Base-by-base conservation (phyloP, 2,888 invertebrate genomes). In the Andricus curvator region DNA sequence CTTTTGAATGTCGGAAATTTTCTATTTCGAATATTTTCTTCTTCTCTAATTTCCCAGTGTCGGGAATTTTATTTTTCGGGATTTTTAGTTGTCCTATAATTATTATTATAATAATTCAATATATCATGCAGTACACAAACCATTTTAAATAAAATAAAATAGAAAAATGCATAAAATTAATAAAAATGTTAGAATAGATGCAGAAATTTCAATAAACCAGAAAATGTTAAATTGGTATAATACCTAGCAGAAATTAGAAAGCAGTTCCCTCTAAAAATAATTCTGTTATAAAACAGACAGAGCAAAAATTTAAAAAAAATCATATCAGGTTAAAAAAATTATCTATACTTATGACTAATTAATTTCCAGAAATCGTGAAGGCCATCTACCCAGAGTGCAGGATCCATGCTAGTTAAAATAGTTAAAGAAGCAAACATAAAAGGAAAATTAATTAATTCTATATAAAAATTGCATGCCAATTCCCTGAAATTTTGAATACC, bases 401-500 rank as follows among this genome's bases (percentile, higher is more conserved):
- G 17, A 48, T 78, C 60, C 41, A 41, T 48, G 78, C n/a, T 78
- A 20, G 44, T 65, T 51, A 78, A 51, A 20, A 25, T 60, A 13
- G 44, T 65, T 20, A 25, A 22, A 22, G 11, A 60, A 33, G 20
- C 20, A 56, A 33, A 68, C n/a, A 33, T n/a, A 67, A 44, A 41
- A 67, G 37, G n/a, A 29, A 70, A 13, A 37, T n/a, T 13, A 56
- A 29, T 70, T 20, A 48, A 51, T 48, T 48, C 17, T 70, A 76
- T 17, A 33, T 15, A 17, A 17, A 74, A 62, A 22, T 51, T 56
- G 37, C 74, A 74, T 74, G 74, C 74, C 56, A 74, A 56, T 74
- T 60, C 56, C 74, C 74, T 56, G 56, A 74, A 74, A 74, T 29
- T 56, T 56, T 37, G 74, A 56, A 90, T 93, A 94, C 94, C 94